These are phyloP conservation scores for Muschampia staudingeri DNA, from an alignment of 2,888 invertebrate species.

Conservation along the genomic window DNA sequence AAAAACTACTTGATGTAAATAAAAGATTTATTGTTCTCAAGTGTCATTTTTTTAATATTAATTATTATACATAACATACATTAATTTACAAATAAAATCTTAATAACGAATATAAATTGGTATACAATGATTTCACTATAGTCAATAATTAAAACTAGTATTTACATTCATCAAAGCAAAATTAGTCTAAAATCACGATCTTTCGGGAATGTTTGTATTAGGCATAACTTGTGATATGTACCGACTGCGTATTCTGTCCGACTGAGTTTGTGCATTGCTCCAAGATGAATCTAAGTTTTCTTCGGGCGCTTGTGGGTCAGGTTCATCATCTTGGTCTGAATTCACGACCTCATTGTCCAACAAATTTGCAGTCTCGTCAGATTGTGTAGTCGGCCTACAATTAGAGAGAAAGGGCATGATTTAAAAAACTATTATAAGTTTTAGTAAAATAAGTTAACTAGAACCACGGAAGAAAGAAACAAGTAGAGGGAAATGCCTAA, in stretches of 20 bases:
- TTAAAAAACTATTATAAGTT: too few species aligned
- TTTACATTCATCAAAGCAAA: slow-evolving; percentile 58
- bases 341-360: slow-evolving; percentile 79
- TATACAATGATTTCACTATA: slow-evolving; percentile 38
- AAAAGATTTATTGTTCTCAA: slow-evolving; percentile 21
- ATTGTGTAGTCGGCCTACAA: slow-evolving; percentile 51
- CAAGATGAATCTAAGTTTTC: slow-evolving; percentile 71
- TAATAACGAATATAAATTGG: slow-evolving; percentile 38
- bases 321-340: slow-evolving; percentile 83
- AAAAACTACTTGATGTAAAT: background rate
- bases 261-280: slow-evolving; percentile 79
- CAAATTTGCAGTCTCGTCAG: slow-evolving; percentile 84
- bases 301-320: slow-evolving; percentile 72
- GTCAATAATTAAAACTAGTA: slow-evolving; percentile 38
- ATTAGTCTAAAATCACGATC: slow-evolving; percentile 72
- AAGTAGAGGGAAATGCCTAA: background rate
- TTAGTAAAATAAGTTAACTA: background rate
- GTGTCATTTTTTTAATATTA: slow-evolving; percentile 39
- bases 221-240: slow-evolving; percentile 88
- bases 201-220: slow-evolving; percentile 82
- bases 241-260: slow-evolving; percentile 87
- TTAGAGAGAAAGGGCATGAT: background rate
- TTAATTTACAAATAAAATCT: slow-evolving; percentile 1
- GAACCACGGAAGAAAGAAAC: too few species aligned
- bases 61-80: background rate